Percentiles rank a stretch among this genome's conserved stretches.
Conservation (phyloP, 2,113 vertebrate genomes). For the Pungitius pungitius region DNA sequence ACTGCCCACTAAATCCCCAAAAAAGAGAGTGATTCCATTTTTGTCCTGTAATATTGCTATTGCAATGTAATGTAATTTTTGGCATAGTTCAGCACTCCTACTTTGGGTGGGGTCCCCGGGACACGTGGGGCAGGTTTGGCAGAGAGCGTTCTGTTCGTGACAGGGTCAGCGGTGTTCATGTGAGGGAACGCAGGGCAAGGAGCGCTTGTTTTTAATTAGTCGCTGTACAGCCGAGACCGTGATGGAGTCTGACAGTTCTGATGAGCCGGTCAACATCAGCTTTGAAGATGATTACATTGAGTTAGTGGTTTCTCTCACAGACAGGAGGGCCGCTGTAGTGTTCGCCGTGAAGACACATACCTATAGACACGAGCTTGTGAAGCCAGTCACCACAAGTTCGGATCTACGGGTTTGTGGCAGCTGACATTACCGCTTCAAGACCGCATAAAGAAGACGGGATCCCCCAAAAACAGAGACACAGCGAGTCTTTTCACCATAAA, state of each 20-base stretch:
- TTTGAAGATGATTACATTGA: slow-evolving; percentile 3
- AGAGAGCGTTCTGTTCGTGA: slow-evolving; percentile 1
- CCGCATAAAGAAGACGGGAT: slow-evolving; percentile 25
- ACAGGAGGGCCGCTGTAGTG: slow-evolving; percentile 48
- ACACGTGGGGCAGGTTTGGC: slow-evolving; percentile 19
- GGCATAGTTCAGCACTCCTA: slow-evolving; percentile 35
- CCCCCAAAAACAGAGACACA: slow-evolving; percentile 9
- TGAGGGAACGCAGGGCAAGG: not conserved
- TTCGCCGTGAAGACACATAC: slow-evolving; percentile 92
- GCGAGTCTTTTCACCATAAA: slow-evolving; percentile 1
- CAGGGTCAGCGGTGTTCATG: slow-evolving; percentile 5
- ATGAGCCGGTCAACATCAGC: slow-evolving; percentile 17
- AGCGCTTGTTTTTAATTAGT: slow-evolving; percentile 21
- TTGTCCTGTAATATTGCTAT: not conserved
- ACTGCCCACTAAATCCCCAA: not conserved
- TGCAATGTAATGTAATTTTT: slow-evolving; percentile 17
- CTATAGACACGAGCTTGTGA: slow-evolving; percentile 99
- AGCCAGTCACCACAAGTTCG: slow-evolving; percentile 95
- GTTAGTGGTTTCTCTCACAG: slow-evolving; percentile 19
- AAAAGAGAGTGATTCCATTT: no score
- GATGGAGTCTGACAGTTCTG: slow-evolving; percentile 6
- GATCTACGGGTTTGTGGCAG: slow-evolving; percentile 99
- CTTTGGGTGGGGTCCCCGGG: slow-evolving; percentile 57
- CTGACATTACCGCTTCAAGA: slow-evolving; percentile 81
- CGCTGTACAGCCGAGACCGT: not conserved